phyloP scores from a whole-genome alignment of 2,888 invertebrate species.

The Argyresthia goedartella region DNA sequence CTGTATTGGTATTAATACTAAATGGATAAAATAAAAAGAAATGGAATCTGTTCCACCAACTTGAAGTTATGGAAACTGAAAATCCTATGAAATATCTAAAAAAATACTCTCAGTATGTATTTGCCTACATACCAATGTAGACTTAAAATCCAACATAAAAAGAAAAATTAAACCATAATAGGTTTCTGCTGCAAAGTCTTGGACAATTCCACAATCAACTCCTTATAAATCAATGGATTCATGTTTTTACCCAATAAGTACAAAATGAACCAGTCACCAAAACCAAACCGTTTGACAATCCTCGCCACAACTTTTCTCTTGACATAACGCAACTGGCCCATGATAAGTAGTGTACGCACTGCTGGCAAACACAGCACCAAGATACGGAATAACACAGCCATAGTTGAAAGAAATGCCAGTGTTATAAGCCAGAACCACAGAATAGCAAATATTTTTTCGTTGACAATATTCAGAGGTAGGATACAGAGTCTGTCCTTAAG shows the following conservation, averaged over 20 bases:
- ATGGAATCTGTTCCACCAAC: neutral
- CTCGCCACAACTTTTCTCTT: slow-evolving; percentile 61
- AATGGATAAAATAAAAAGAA: slow-evolving; percentile 2
- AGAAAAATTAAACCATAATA: slow-evolving; percentile 28
- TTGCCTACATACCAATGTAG: too few relatives aligned
- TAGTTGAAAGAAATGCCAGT: slow-evolving; percentile 70
- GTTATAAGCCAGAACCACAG: slow-evolving; percentile 82
- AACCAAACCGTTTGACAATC: slow-evolving; percentile 66
- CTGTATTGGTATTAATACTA: neutral
- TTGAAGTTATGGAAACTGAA: too few relatives aligned
- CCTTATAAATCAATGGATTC: slow-evolving; percentile 76
- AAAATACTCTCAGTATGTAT: too few relatives aligned
- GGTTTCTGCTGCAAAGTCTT: slow-evolving; percentile 43
- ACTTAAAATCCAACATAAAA: too few relatives aligned
- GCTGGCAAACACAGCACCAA: slow-evolving; percentile 67
- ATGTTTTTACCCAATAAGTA: slow-evolving; percentile 83
- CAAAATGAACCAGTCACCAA: slow-evolving; percentile 84
- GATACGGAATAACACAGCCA: slow-evolving; percentile 76
- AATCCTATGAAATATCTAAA: too few relatives aligned
- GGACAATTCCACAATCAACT: slow-evolving; percentile 69
- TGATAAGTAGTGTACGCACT: slow-evolving; percentile 72
- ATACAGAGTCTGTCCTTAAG: slow-evolving; percentile 76
- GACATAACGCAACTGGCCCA: slow-evolving; percentile 70
- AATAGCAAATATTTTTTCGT: slow-evolving; percentile 83
- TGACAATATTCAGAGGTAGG: slow-evolving; percentile 82